Base-by-base conservation (phyloP, 2,888 invertebrate genomes). In the Phalera bucephala region DNA sequence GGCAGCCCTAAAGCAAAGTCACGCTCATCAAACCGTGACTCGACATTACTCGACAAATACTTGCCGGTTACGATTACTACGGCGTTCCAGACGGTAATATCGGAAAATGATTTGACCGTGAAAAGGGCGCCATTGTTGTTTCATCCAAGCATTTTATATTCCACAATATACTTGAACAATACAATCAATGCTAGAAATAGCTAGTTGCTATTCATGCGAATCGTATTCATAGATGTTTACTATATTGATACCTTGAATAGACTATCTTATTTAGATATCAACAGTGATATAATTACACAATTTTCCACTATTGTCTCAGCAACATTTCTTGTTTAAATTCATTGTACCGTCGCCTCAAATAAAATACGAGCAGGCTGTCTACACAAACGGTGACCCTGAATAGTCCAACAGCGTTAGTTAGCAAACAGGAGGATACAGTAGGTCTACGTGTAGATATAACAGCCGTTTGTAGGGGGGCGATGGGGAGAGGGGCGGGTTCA, bases 401-500 rank as follows among this genome's bases (percentile, higher is more conserved):
- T 58, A 48, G 54, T 60, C 64, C 59, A 66, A 72, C 63, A 67
- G 64, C 51, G 50, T 62, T 66, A 70, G 66, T 68, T 68, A 64
- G 69, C 69, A 62, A 69, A 64, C 63, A 68, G 58, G 55, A 68
- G 70, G 64, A 69, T 67, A 68, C 54, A 58, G 55, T 55, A 64
- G 57, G 48, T 54, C 52, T 61, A 56, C 56, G 62, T 64, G 52
- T 60, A 64, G 64, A 64, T 68, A 63, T 53, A 37, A 57, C 49
- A 57, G 63, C 55, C 60, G 59, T 52, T 57, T 56, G 59, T 55
- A 48, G 56, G 54, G 59, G 55, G 59, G 48, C 46, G 40, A 51
- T 55, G 57, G 57, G 52, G 61, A 61, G 69, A 62, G 71, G 76
- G 69, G 70, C 60, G 70, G 72, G 87, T 79, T 88, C 87, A 86